Evolutionary conservation across 2,888 invertebrate genomes (phyloP).

Genomic region (Ophion slaviceki): DNA sequence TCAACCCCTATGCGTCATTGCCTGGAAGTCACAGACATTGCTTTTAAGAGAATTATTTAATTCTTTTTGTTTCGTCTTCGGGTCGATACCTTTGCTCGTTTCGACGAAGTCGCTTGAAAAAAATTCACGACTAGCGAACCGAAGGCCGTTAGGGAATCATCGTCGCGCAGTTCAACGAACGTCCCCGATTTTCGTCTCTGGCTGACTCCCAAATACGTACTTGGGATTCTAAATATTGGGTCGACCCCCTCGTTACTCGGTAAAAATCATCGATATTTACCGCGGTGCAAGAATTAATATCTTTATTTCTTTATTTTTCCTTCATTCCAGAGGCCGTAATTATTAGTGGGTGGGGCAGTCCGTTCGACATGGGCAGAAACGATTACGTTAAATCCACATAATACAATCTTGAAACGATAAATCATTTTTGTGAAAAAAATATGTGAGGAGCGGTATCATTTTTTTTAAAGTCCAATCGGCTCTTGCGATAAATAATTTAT

Average conservation of each 20-base stretch:
- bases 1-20: neutral
- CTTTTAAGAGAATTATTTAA: neutral
- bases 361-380: no score
- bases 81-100: neutral
- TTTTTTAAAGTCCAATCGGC: no score
- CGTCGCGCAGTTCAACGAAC: constrained; percentile 49
- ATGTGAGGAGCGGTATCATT: no score
- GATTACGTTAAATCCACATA: no score
- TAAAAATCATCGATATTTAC: neutral
- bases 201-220: constrained; percentile 39
- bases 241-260: neutral
- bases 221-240: constrained; percentile 2
- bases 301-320: no score
- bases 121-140: constrained; percentile 15
- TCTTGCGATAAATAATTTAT: no score
- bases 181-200: constrained; percentile 48
- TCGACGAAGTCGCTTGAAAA: constrained; percentile 18
- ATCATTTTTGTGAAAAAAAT: no score
- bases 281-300: no score
- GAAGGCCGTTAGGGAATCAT: constrained; percentile 36
- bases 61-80: neutral
- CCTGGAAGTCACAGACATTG: neutral
- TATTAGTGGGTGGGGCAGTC: no score
- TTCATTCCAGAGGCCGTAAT: no score
- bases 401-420: no score